Evolutionary conservation across 2,888 invertebrate species (phyloP).

Genomic region (Psococerastis gibbosa): DNA sequence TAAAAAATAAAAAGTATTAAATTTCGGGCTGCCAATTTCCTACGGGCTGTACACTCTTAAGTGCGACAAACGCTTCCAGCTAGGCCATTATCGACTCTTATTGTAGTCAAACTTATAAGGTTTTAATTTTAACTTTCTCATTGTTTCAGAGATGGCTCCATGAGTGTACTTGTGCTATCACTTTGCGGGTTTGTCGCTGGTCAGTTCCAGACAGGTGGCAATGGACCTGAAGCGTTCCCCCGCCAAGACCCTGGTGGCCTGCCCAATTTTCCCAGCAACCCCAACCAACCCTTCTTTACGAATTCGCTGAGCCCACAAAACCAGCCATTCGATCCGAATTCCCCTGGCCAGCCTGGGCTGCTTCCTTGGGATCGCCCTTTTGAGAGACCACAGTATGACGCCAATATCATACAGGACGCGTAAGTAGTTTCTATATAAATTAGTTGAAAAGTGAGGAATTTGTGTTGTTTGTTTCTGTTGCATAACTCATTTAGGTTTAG

Average conservation of each 20-base stretch:
- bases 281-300: neutral
- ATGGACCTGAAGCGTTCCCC: conserved; percentile 8
- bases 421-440: too few species aligned
- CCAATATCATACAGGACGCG: conserved; percentile 36
- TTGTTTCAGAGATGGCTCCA: neutral
- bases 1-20: too few species aligned
- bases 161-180: neutral
- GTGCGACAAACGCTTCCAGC: too few species aligned
- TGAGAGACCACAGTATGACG: conserved; percentile 19
- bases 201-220: neutral
- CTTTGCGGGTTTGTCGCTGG: conserved; percentile 15
- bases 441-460: neutral
- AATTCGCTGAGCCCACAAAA: neutral
- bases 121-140: neutral
- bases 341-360: neutral
- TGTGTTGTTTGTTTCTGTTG: too few species aligned
- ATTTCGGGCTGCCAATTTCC: too few species aligned
- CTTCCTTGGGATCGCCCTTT: neutral
- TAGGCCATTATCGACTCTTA: too few species aligned
- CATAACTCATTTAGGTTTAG: too few species aligned
- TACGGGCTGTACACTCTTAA: too few species aligned
- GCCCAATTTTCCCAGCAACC: neutral
- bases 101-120: too few species aligned
- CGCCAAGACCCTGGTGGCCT: conserved; percentile 7
- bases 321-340: neutral